Evolutionary conservation across 2,797 vertebrate genomes (phyloP).

Genomic region (Eptatretus atami): DNA sequence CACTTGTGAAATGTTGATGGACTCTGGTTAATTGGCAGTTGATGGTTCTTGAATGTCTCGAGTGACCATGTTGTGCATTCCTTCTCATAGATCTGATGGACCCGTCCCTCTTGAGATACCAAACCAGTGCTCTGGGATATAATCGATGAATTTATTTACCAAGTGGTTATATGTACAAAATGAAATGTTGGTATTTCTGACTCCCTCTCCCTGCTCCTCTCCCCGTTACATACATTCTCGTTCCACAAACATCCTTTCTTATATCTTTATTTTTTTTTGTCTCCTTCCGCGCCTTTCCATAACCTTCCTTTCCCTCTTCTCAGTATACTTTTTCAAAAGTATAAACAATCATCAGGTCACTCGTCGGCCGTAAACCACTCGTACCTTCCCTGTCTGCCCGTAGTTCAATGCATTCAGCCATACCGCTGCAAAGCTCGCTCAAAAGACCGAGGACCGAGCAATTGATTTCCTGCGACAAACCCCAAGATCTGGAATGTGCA

Average conservation of each 20-base stretch:
- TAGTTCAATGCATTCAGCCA: constrained; percentile 99
- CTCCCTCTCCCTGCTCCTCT: too few relatives aligned
- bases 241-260: too few relatives aligned
- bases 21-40: too few relatives aligned
- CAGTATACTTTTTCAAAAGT: too few relatives aligned
- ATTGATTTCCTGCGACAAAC: constrained; percentile 78
- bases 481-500: constrained; percentile 99
- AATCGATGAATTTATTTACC: constrained; percentile 96
- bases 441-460: constrained; percentile 82
- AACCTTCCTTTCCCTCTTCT: constrained; percentile 6
- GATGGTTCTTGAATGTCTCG: background rate
- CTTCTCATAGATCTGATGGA: constrained; percentile 45
- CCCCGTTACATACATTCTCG: too few relatives aligned
- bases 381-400: constrained; percentile 1
- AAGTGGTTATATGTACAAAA: constrained; percentile 18
- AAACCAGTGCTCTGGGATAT: constrained; percentile 99
- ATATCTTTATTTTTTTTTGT: too few relatives aligned
- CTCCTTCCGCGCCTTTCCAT: background rate
- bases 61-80: background rate
- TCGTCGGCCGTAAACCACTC: too few relatives aligned
- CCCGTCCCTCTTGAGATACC: constrained; percentile 79
- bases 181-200: too few relatives aligned
- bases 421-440: constrained; percentile 92
- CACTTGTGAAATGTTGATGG: too few relatives aligned
- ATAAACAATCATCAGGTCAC: too few relatives aligned